Conservation (phyloP, 2,113 vertebrate species). For the Perca flavescens region DNA sequence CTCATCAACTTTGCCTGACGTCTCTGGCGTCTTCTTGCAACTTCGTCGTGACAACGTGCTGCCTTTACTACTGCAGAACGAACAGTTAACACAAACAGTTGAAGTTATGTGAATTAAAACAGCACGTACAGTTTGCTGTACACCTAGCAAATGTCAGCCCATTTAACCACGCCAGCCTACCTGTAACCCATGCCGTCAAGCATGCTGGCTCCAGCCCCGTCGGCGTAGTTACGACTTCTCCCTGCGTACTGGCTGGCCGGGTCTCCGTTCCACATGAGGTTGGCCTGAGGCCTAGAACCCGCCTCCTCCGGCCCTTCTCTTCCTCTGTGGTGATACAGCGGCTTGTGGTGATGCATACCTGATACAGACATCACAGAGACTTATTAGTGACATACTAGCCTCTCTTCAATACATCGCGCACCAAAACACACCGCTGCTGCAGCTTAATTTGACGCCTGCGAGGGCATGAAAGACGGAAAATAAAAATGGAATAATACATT, state of each 20-base stretch:
- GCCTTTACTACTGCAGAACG: constrained; percentile 87
- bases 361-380: not conserved
- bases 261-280: constrained; percentile 87
- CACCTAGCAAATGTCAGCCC: constrained; percentile 38
- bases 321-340: constrained; percentile 76
- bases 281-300: constrained; percentile 70
- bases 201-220: constrained; percentile 81
- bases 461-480: not conserved
- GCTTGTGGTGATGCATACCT: constrained; percentile 79
- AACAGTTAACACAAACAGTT: constrained; percentile 16
- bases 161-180: constrained; percentile 74
- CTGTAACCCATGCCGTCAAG: constrained; percentile 88
- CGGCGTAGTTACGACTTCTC: constrained; percentile 89
- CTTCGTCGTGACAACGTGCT: constrained; percentile 87
- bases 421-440: not conserved
- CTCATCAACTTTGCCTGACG: constrained; percentile 84
- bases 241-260: constrained; percentile 83
- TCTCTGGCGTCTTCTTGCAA: constrained; percentile 87
- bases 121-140: no score
- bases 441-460: not conserved
- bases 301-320: constrained; percentile 76
- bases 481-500: not conserved
- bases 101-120: not conserved
- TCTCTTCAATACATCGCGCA: not conserved
- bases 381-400: not conserved